Conservation (phyloP, 2,797 vertebrate genomes). For the Acanthurus lineatus region DNA sequence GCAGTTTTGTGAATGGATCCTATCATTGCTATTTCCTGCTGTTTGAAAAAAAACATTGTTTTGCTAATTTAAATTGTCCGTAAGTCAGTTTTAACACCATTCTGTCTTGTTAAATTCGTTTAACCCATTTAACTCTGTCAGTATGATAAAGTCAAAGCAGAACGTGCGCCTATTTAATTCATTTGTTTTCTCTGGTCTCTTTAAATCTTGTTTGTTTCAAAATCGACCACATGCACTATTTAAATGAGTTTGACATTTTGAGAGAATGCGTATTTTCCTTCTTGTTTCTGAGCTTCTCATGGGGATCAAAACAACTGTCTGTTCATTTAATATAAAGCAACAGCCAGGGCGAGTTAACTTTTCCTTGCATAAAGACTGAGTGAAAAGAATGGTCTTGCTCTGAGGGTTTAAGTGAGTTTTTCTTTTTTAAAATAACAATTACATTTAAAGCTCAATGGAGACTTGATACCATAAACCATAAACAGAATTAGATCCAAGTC, state of each 20-base stretch:
- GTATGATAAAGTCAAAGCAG: too few species aligned
- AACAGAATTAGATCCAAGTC: too few species aligned
- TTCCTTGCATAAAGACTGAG: background rate
- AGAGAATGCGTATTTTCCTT: too few species aligned
- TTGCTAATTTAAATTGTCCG: background rate
- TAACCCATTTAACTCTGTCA: too few species aligned
- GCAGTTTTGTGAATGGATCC: slow-evolving; percentile 66
- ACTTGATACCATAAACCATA: too few species aligned
- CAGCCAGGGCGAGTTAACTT: background rate
- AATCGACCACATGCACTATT: background rate
- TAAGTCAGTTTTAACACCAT: background rate
- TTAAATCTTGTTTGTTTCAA: background rate
- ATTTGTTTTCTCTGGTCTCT: background rate
- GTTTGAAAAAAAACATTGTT: too few species aligned
- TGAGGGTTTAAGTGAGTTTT: background rate
- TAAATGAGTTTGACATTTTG: background rate
- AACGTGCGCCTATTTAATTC: too few species aligned
- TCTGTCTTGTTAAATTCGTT: too few species aligned
- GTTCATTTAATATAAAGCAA: background rate
- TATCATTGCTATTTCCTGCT: slow-evolving; percentile 35
- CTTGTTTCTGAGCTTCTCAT: too few species aligned
- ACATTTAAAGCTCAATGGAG: too few species aligned
- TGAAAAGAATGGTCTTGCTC: background rate
- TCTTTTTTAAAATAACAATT: too few species aligned
- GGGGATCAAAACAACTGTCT: too few species aligned